Evolutionary conservation across 2,888 invertebrate genomes (phyloP).

Genomic region (Himalopsyche kuldschensis): DNA sequence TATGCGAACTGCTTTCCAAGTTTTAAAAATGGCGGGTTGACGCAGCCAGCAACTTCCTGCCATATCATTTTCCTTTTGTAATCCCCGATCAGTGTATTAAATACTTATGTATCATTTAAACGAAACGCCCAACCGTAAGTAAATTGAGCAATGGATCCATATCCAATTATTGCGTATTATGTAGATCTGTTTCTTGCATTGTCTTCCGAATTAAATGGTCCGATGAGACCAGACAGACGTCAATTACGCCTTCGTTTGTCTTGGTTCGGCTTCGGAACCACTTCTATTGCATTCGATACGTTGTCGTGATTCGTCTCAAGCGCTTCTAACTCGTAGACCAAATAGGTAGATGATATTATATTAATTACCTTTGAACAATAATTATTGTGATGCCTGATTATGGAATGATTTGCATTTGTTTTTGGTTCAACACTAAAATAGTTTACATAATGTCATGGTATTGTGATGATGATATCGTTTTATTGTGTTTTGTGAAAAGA

Average conservation of each 20-base stretch:
- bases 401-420: too few relatives aligned
- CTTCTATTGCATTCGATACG: neutral
- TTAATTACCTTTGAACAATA: too few relatives aligned
- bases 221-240: neutral
- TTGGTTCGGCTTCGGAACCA: neutral
- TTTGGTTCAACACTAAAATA: too few relatives aligned
- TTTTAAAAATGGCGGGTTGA: too few relatives aligned
- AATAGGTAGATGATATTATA: neutral
- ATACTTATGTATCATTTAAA: neutral
- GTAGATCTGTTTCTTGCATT: neutral
- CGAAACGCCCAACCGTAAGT: neutral
- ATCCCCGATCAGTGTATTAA: too few relatives aligned
- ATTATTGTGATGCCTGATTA: too few relatives aligned
- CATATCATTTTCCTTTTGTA: too few relatives aligned
- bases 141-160: neutral
- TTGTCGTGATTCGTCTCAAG: neutral
- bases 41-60: too few relatives aligned
- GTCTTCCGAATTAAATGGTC: neutral
- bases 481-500: too few relatives aligned
- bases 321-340: neutral
- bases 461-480: too few relatives aligned
- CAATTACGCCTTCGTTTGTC: neutral
- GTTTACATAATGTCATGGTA: too few relatives aligned
- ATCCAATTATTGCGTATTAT: neutral
- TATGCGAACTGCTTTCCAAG: too few relatives aligned